Conservation (phyloP, 2,797 vertebrate species). For the Schizopygopsis pylzovi region DNA sequence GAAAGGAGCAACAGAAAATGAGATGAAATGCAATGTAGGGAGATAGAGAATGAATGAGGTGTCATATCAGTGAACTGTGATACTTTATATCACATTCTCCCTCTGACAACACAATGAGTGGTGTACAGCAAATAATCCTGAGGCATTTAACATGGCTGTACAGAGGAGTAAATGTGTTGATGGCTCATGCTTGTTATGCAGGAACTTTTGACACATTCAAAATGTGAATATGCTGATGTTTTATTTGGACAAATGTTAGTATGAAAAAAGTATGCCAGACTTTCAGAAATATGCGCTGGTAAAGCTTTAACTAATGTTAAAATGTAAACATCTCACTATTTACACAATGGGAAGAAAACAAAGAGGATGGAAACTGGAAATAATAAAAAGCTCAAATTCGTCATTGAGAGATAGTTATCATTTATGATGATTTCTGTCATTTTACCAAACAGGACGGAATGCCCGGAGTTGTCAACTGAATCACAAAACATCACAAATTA, state of each 20-base stretch:
- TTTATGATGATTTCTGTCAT: neutral
- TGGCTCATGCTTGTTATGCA: slow-evolving; percentile 8
- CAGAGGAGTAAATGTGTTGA: slow-evolving; percentile 16
- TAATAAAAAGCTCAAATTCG: neutral
- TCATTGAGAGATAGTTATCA: neutral
- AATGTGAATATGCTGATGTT: neutral
- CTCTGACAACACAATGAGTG: slow-evolving; percentile 30
- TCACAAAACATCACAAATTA: neutral
- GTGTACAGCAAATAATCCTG: slow-evolving; percentile 35
- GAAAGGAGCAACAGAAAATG: slow-evolving; percentile 4
- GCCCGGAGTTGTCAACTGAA: neutral
- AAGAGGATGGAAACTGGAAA: neutral
- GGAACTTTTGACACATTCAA: neutral
- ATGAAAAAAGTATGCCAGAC: neutral
- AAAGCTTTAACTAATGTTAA: neutral
- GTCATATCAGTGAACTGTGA: slow-evolving; percentile 43
- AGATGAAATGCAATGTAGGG: slow-evolving; percentile 25
- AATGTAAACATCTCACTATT: too few relatives aligned
- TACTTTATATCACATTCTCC: slow-evolving; percentile 27
- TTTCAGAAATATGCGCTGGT: neutral
- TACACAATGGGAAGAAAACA: neutral
- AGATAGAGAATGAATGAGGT: slow-evolving; percentile 42
- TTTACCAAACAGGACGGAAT: neutral
- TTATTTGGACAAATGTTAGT: neutral
- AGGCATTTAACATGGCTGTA: slow-evolving; percentile 16